Evolutionary conservation across 2,888 invertebrate genomes (phyloP).

Genomic region (Sericinus montela): DNA sequence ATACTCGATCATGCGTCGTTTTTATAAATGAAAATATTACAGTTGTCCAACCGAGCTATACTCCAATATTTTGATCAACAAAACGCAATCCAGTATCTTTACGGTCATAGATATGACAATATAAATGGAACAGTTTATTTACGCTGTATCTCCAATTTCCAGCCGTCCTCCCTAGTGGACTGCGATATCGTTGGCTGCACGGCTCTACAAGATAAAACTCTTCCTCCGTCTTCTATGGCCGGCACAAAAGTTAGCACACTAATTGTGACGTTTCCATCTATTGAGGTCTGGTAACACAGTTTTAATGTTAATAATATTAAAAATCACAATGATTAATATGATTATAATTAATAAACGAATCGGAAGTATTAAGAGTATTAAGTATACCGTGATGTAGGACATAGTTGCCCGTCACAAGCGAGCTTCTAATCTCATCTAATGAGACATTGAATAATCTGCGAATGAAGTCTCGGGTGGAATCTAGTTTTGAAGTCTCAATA

Average conservation of each 20-base stretch:
- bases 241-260: slow-evolving; percentile 83
- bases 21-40: no score
- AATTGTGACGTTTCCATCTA: slow-evolving; percentile 82
- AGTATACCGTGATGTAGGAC: no score
- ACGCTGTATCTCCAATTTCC: slow-evolving; percentile 85
- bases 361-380: no score
- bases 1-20: no score
- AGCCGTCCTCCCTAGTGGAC: slow-evolving; percentile 81
- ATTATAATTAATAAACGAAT: no score
- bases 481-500: no score
- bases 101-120: background rate
- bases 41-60: background rate
- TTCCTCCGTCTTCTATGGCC: slow-evolving; percentile 80
- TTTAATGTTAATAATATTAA: no score
- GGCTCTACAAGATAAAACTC: slow-evolving; percentile 70
- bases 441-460: no score
- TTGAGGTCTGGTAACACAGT: slow-evolving; percentile 50
- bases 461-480: no score
- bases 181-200: slow-evolving; percentile 65
- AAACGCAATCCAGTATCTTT: background rate
- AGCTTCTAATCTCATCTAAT: no score
- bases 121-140: slow-evolving; percentile 28
- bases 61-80: background rate
- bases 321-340: background rate
- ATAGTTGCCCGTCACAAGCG: no score